Conservation (phyloP, 2,113 vertebrate species). For the Pseudorasbora parva region DNA sequence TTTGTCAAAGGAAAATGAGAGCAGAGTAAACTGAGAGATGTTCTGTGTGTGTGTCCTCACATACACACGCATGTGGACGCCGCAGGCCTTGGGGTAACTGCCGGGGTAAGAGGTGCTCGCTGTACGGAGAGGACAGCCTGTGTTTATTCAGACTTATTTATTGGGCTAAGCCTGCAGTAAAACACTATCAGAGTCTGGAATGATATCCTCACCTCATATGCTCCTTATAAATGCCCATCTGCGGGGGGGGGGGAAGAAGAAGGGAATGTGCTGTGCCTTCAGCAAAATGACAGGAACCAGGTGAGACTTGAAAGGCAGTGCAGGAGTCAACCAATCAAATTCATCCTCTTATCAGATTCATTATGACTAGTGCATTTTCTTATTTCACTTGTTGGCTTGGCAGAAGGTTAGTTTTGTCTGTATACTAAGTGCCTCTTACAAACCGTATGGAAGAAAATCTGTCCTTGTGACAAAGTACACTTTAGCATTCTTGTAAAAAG, state of each 20-base stretch:
- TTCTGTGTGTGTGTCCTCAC: background rate
- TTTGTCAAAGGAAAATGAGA: background rate
- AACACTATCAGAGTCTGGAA: conserved; percentile 55
- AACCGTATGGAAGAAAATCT: no score
- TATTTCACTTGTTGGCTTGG: no score
- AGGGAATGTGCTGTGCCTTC: conserved; percentile 4
- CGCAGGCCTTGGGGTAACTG: background rate
- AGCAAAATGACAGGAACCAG: background rate
- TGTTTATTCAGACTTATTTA: conserved; percentile 69
- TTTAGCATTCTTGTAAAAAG: no score
- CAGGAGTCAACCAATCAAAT: background rate
- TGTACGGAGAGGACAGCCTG: conserved; percentile 23
- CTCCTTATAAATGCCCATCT: conserved; percentile 34
- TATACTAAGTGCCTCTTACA: no score
- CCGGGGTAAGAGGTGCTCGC: background rate
- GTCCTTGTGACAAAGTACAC: no score
- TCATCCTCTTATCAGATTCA: background rate
- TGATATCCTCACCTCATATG: conserved; percentile 32
- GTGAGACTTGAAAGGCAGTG: background rate
- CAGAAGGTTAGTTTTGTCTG: no score
- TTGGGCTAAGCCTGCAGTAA: conserved; percentile 71
- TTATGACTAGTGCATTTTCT: background rate
- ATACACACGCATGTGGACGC: background rate
- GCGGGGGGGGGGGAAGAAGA: background rate
- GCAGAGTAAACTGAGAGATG: background rate